A percentile compares a stretch with the other conserved stretches of the same genome.
Conservation (phyloP, 2,888 invertebrate genomes). For the Choreutis nemorana region DNA sequence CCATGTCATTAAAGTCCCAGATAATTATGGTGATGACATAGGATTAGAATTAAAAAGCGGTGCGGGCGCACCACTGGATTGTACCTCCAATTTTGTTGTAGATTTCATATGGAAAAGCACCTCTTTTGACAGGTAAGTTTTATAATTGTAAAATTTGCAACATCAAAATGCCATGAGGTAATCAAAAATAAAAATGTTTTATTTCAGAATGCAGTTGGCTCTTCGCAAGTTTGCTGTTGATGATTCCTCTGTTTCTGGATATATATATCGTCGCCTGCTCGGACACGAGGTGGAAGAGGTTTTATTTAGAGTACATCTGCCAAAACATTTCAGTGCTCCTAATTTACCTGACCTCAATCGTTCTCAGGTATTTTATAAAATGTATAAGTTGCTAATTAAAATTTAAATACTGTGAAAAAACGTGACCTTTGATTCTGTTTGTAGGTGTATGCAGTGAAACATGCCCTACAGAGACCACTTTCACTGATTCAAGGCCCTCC, state of each 20-base stretch:
- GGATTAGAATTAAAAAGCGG: slow-evolving; percentile 95
- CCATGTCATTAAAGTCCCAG: slow-evolving; percentile 95
- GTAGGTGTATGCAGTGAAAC: slow-evolving; percentile 95
- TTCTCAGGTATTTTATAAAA: slow-evolving; percentile 85
- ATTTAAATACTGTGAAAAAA: background rate
- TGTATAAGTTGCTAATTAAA: background rate
- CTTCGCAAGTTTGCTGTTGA: slow-evolving; percentile 95
- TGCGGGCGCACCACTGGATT: slow-evolving; percentile 91
- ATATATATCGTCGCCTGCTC: slow-evolving; percentile 95
- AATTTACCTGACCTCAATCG: slow-evolving; percentile 97
- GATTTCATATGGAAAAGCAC: slow-evolving; percentile 99
- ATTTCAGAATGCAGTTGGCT: slow-evolving; percentile 90
- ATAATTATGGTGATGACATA: slow-evolving; percentile 97
- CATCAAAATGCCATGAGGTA: too few species aligned
- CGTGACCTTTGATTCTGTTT: background rate
- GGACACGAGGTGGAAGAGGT: slow-evolving; percentile 96
- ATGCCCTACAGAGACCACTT: slow-evolving; percentile 94
- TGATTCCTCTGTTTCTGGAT: slow-evolving; percentile 95
- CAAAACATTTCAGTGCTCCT: slow-evolving; percentile 97
- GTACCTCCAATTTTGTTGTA: slow-evolving; percentile 94
- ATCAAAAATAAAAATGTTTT: slow-evolving; percentile 1
- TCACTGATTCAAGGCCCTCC: slow-evolving; percentile 98
- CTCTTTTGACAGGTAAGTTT: slow-evolving; percentile 86
- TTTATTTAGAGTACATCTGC: slow-evolving; percentile 88
- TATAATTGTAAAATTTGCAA: slow-evolving; percentile 1